Base-by-base conservation (phyloP, 2,888 invertebrate species). In the Phyllotreta cruciferae region DNA sequence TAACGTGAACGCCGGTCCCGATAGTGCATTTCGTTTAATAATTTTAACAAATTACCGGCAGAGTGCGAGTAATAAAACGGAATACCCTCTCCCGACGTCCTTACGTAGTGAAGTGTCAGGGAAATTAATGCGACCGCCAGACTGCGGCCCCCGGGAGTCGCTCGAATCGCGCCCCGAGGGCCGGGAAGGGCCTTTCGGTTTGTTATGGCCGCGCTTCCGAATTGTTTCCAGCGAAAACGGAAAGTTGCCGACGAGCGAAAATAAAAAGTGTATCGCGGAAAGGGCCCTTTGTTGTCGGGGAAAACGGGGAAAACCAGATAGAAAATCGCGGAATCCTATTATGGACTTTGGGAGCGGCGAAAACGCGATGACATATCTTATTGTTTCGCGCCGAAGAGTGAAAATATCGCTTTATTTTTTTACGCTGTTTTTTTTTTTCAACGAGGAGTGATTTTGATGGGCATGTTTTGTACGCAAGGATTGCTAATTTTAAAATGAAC, bases 61-160 rank as follows among this genome's bases (percentile, higher is more conserved):
- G 6, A 44, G 44, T 47, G 9, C 9, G n/a, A 47, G 47, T 34
- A 47, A 47, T 14, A 47, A 52, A 52, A 52, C 39, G 34, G 11
- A 13, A 38, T 35, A 36, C 10, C 37, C 52, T 10, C 50, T 36
- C 50, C 14, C 36, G 36, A 54, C 54, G 39, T 9, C 24, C 24
- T 24, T 24, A 14, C 14, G 14, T 37, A 34, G 53, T 14, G 35
- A 41, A 44, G 38, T 57, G 39, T 49, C 37, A 34, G 24, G 10
- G 41, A 57, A 79, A 79, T 79, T 77, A 79, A 79, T 78, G 78
- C 77, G 73, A 69, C 73, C 75, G 75, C 77, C 77, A 74, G 74
- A 73, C 75, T 76, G 73, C 73, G 73, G 72, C 73, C 72, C 73
- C 70, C 70, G 69, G 74, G 70, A 73, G 73, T 66, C 66, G 70